phyloP scores from a whole-genome alignment of 2,888 invertebrate genomes.

The Emmelina monodactyla region DNA sequence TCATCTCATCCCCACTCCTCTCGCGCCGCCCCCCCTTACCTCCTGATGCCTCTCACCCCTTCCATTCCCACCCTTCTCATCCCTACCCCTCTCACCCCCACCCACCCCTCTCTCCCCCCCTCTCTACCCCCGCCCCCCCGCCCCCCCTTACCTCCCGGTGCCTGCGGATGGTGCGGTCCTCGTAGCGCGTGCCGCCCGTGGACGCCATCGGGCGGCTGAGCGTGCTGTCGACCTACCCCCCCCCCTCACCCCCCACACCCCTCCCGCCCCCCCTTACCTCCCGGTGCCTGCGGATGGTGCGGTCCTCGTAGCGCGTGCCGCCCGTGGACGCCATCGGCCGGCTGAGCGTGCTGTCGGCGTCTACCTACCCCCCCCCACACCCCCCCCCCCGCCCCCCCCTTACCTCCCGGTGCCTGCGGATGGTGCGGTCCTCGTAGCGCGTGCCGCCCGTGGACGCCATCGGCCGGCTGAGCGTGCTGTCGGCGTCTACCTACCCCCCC shows the following conservation, averaged over 20 bases:
- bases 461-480: constrained; percentile 92
- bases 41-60: constrained; percentile 67
- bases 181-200: constrained; percentile 92
- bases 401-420: constrained; percentile 72
- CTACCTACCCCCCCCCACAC: too few relatives aligned
- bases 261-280: constrained; percentile 39
- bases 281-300: constrained; percentile 80
- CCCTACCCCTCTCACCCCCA: too few relatives aligned
- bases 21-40: constrained; percentile 32
- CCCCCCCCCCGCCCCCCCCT: too few relatives aligned
- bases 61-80: too few relatives aligned
- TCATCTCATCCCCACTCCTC: too few relatives aligned
- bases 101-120: too few relatives aligned
- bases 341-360: constrained; percentile 92
- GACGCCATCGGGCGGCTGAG: constrained; percentile 95
- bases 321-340: constrained; percentile 96
- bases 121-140: too few relatives aligned
- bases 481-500: too few relatives aligned
- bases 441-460: constrained; percentile 97
- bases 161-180: constrained; percentile 89
- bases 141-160: constrained; percentile 44
- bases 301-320: constrained; percentile 91
- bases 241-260: too few relatives aligned
- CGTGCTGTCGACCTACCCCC: constrained; percentile 94
- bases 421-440: constrained; percentile 91